Conservation (phyloP, 1,140 invertebrate genomes). For the Drosophila pachea region DNA sequence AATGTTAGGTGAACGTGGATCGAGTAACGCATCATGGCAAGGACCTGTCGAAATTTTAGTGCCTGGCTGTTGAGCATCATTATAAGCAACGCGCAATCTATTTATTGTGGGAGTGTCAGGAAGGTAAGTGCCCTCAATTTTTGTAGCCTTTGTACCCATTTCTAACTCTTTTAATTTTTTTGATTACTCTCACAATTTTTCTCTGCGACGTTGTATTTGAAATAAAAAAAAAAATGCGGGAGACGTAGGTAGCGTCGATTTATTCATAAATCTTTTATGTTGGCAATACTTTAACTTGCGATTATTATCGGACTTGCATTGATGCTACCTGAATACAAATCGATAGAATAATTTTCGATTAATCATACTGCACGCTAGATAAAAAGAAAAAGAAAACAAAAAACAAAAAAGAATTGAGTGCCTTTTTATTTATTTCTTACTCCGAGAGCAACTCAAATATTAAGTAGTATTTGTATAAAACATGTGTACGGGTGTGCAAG, state of each 20-base stretch:
- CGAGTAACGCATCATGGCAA: slow-evolving; percentile 33
- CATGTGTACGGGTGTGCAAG: slow-evolving; percentile 32
- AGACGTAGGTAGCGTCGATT: slow-evolving; percentile 45
- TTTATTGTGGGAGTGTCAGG: slow-evolving; percentile 66
- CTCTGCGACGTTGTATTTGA: slow-evolving; percentile 25
- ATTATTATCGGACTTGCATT: slow-evolving; percentile 19
- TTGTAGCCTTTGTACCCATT: slow-evolving; percentile 72
- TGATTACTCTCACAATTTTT: slow-evolving; percentile 11
- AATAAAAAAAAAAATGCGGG: slow-evolving; percentile 46
- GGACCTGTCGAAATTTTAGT: slow-evolving; percentile 38
- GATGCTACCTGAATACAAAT: slow-evolving; percentile 6
- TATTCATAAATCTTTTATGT: not conserved
- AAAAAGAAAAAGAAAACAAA: slow-evolving; percentile 24
- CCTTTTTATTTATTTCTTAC: slow-evolving; percentile 32
- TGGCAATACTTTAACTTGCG: not conserved
- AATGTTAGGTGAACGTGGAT: slow-evolving; percentile 68
- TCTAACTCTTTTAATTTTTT: not conserved
- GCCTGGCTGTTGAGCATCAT: slow-evolving; percentile 2
- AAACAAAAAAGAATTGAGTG: slow-evolving; percentile 32
- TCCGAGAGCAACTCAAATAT: slow-evolving; percentile 22
- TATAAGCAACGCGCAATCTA: slow-evolving; percentile 36
- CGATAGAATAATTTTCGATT: slow-evolving; percentile 37
- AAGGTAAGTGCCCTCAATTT: slow-evolving; percentile 66
- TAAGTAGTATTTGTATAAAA: slow-evolving; percentile 23
- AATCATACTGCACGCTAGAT: slow-evolving; percentile 21